Evolutionary conservation across 2,888 invertebrate genomes (phyloP), one percentile per base, ranked within the genome.

Genomic region (Apamea monoglypha): DNA sequence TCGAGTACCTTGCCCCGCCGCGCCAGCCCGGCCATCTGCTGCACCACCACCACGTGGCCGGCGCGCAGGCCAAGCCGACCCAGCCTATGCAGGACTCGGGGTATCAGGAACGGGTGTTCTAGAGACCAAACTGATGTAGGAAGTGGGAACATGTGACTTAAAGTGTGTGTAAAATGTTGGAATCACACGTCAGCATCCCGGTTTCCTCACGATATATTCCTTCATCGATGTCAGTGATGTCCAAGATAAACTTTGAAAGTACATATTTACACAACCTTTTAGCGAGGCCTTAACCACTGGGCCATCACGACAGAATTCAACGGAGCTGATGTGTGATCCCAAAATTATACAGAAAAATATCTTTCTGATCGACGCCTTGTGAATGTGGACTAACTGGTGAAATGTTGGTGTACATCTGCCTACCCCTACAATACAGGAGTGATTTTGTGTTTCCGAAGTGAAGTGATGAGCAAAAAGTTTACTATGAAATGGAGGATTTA

Each of bases 41-140:
- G 63, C 97, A 98, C 40, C 98, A 98, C 87, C 98, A 98, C 88
- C 98, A 98, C 92, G 97, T 93, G 59, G 93, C 96, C 2, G 95
- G 94, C 0, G 94, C 94, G 0, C 94, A 93, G 93, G 94, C 92
- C 89, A 97, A 92, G 92, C 97, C 94, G 0, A 80, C 92, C 10
- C 94, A 94, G 72, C 97, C 98, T 71, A 97, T 98, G 50, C 98
- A 98, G 89, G 98, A 99, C 91, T 98, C 98, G 66, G 98, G 98
- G 25, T 98, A 98, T 92, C 98, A 98, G 92, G 99, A 99, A 92
- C 95, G 99, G 73, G 98, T 99, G 81, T 99, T 98, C 96, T 99
- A 94, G 89, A 81, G 67, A 56, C 64, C 18, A 12, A 29, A 47
- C 68, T 73, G 81, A 61, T 53, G 59, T 40, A 18, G 76, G 56